These are phyloP conservation scores for Crypturellus undulatus DNA, from an alignment of 2,113 vertebrate genomes.

Conservation along the genomic window DNA sequence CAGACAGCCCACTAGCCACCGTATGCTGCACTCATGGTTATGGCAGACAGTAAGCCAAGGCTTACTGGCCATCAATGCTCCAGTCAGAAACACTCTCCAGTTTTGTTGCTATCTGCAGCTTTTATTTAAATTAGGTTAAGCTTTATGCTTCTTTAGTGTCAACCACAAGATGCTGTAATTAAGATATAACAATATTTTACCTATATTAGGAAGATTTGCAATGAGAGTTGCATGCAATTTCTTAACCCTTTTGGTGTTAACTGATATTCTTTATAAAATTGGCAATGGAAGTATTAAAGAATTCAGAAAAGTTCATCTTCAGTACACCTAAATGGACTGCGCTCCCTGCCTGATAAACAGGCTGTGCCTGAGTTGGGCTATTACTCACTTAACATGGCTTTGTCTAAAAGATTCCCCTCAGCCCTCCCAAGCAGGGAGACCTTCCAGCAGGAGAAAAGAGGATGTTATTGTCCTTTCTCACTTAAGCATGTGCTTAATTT, in stretches of 20 bases:
- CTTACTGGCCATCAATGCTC: neutral
- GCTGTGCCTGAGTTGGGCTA: neutral
- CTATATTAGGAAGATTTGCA: neutral
- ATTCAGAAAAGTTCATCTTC: neutral
- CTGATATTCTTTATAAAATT: neutral
- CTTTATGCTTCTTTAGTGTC: neutral
- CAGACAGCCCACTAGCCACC: neutral
- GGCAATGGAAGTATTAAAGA: neutral
- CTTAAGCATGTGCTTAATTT: neutral
- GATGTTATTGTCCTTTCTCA: neutral
- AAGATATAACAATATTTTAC: neutral
- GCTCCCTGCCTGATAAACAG: neutral
- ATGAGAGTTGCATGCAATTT: neutral
- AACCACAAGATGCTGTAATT: neutral
- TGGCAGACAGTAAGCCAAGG: rapidly evolving
- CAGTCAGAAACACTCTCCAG: neutral
- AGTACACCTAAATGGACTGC: neutral
- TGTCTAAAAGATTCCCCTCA: neutral
- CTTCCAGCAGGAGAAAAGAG: neutral
- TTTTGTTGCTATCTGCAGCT: neutral
- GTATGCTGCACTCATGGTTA: neutral
- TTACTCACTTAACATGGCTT: neutral
- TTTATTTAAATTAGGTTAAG: neutral
- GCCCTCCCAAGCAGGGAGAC: neutral
- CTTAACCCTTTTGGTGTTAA: neutral